These are phyloP conservation scores for Pimephales promelas DNA, from an alignment of 2,113 vertebrate species.

Conservation along the genomic window DNA sequence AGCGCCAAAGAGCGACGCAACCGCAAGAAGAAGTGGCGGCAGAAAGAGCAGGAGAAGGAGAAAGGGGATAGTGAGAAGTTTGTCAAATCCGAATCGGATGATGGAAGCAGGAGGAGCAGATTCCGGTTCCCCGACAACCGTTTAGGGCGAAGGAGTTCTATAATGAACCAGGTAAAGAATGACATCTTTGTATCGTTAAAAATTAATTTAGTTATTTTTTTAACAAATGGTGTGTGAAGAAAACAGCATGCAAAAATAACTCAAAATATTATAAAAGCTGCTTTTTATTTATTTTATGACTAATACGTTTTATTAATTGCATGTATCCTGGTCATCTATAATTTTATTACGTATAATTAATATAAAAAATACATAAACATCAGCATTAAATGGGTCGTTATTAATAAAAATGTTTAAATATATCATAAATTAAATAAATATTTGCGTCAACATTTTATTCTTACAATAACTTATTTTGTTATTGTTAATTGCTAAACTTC, in stretches of 20 bases:
- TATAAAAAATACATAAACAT: not conserved
- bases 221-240: not conserved
- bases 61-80: slow-evolving; percentile 96
- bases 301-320: not conserved
- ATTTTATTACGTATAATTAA: not conserved
- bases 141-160: slow-evolving; percentile 91
- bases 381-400: not conserved
- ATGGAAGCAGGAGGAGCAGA: slow-evolving; percentile 91
- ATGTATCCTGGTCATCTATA: not conserved
- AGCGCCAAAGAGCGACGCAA: slow-evolving; percentile 97
- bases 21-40: slow-evolving; percentile 89
- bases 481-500: no score
- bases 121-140: slow-evolving; percentile 91
- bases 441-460: not conserved
- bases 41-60: slow-evolving; percentile 95
- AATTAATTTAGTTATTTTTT: not conserved
- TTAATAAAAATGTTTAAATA: not conserved
- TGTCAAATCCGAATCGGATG: slow-evolving; percentile 95
- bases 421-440: not conserved
- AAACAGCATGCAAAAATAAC: not conserved
- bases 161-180: slow-evolving; percentile 93
- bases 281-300: not conserved
- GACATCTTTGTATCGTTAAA: not conserved
- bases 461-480: not conserved
- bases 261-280: not conserved